Evolutionary conservation across 2,888 invertebrate species (phyloP).

Genomic region (Drosophila borealis): DNA sequence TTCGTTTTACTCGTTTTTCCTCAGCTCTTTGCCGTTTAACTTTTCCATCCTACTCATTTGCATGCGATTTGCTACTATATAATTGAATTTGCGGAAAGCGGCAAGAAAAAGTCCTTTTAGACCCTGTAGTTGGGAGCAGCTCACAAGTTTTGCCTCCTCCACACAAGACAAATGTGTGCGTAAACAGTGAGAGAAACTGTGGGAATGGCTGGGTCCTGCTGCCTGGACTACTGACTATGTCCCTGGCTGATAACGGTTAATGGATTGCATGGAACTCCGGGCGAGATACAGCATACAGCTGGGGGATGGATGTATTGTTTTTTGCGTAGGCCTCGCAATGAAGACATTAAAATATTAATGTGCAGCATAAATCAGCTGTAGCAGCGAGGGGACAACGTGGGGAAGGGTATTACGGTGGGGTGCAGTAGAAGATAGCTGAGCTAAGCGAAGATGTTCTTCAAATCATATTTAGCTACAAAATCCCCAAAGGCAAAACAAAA

Average conservation of each 20-base stretch:
- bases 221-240: slow-evolving; percentile 59
- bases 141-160: slow-evolving; percentile 42
- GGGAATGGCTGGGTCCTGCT: slow-evolving; percentile 24
- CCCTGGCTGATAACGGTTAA: slow-evolving; percentile 74
- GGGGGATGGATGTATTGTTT: slow-evolving; percentile 32
- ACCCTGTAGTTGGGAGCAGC: slow-evolving; percentile 19
- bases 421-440: slow-evolving; percentile 9
- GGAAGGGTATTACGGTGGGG: background rate
- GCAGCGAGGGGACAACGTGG: slow-evolving; percentile 1
- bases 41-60: slow-evolving; percentile 65
- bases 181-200: slow-evolving; percentile 19
- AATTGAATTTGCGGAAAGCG: slow-evolving; percentile 65
- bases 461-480: background rate
- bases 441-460: slow-evolving; percentile 9
- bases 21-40: slow-evolving; percentile 55
- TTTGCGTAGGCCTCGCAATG: slow-evolving; percentile 62
- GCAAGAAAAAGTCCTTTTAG: slow-evolving; percentile 38
- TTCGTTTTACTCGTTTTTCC: slow-evolving; percentile 18
- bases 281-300: slow-evolving; percentile 22
- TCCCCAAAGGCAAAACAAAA: background rate
- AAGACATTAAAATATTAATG: slow-evolving; percentile 81
- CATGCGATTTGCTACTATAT: slow-evolving; percentile 65
- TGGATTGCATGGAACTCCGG: slow-evolving; percentile 63
- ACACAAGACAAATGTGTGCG: slow-evolving; percentile 57
- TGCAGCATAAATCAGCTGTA: slow-evolving; percentile 67